Percentiles rank a stretch among this genome's conserved stretches.
Evolutionary conservation across 2,113 vertebrate genomes (phyloP).

Genomic region (Rhizomys pruinosus): DNA sequence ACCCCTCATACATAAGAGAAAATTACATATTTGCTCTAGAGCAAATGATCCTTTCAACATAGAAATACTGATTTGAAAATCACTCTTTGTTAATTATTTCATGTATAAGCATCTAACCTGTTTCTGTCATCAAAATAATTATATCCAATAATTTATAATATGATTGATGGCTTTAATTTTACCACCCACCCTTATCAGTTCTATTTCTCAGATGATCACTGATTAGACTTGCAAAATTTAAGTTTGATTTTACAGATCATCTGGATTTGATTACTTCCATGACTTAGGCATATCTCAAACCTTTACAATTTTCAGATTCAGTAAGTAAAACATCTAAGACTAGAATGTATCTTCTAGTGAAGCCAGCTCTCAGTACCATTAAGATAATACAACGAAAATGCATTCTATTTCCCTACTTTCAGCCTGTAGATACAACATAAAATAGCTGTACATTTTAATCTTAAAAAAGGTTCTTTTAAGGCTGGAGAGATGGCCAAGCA

Average conservation of each 20-base stretch:
- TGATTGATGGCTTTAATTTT: background rate
- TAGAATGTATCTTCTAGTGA: background rate
- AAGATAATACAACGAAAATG: background rate
- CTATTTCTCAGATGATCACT: background rate
- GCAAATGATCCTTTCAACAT: background rate
- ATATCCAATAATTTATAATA: background rate
- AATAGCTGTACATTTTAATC: conserved; percentile 11
- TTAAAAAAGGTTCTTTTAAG: background rate
- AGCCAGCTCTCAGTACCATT: background rate
- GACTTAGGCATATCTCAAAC: background rate
- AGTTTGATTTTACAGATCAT: conserved; percentile 12
- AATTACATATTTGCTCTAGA: background rate
- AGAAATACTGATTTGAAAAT: conserved; percentile 1
- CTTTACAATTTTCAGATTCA: background rate
- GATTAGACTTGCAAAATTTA: background rate
- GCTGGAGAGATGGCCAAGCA: too few species aligned
- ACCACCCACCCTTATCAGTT: background rate
- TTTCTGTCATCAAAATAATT: conserved; percentile 39
- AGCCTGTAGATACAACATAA: background rate
- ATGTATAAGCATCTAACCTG: background rate
- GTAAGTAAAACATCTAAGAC: background rate
- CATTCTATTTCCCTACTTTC: background rate
- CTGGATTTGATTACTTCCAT: background rate
- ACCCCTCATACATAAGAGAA: background rate
- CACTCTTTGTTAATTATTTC: background rate